A percentile compares a stretch with the other conserved stretches of the same genome.
phyloP scores from a whole-genome alignment of 2,888 invertebrate genomes.

The Rhagonycha fulva region DNA sequence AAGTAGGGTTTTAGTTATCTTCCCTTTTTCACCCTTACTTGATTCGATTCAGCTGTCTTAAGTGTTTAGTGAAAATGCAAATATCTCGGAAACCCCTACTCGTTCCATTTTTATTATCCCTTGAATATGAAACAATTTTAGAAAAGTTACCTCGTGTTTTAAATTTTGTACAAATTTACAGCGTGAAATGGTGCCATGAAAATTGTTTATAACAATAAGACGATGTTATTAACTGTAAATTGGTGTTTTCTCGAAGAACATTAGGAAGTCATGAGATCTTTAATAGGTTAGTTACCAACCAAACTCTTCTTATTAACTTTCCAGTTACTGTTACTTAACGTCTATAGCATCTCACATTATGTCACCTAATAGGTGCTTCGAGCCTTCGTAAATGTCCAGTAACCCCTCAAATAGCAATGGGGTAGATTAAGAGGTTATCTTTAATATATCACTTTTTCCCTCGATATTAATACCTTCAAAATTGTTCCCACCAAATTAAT shows the following conservation, averaged over 20 bases:
- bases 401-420: not conserved
- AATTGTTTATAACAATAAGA: not conserved
- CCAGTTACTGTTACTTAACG: not conserved
- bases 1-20: not conserved
- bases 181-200: not conserved
- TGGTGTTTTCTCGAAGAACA: not conserved
- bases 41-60: not conserved
- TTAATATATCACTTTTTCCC: not conserved
- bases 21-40: not conserved
- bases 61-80: not conserved
- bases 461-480: not conserved
- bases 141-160: not conserved
- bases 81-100: not conserved
- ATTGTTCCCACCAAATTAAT: not conserved
- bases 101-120: not conserved
- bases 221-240: not conserved
- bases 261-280: not conserved
- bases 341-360: not conserved
- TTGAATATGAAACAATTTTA: not conserved
- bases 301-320: slow-evolving; percentile 4
- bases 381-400: slow-evolving; percentile 1
- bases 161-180: not conserved
- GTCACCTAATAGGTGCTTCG: not conserved
- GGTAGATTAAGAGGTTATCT: not conserved
- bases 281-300: not conserved